Evolutionary conservation across 2,888 invertebrate genomes (phyloP).

Genomic region (Euplagia quadripunctaria): DNA sequence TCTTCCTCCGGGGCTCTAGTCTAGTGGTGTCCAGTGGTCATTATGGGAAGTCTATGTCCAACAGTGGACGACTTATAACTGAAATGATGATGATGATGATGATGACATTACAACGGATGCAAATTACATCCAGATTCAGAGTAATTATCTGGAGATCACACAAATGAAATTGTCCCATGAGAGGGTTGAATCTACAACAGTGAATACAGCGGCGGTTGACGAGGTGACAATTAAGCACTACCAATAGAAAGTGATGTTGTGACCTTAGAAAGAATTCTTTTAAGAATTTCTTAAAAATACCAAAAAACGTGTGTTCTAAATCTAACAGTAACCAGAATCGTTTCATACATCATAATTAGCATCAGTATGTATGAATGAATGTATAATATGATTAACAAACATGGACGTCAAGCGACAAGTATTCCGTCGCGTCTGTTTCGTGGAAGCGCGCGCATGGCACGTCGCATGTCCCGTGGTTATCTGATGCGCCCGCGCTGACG

Average conservation of each 20-base stretch:
- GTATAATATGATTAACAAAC: conserved; percentile 45
- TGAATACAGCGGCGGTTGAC: too few relatives aligned
- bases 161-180: too few relatives aligned
- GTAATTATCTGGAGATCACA: too few relatives aligned
- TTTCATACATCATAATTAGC: conserved; percentile 45
- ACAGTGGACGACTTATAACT: too few relatives aligned
- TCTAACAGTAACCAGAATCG: conserved; percentile 43
- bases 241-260: not conserved
- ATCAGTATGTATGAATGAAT: conserved; percentile 45
- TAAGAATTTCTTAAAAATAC: conserved; percentile 19
- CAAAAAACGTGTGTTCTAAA: conserved; percentile 39
- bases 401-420: conserved; percentile 56
- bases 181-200: too few relatives aligned
- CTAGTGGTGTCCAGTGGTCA: too few relatives aligned
- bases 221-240: not conserved
- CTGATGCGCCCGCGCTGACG: conserved; percentile 68
- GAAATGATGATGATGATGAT: too few relatives aligned
- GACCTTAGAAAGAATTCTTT: not conserved
- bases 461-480: conserved; percentile 64
- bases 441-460: conserved; percentile 52
- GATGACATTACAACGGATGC: too few relatives aligned
- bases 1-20: not conserved
- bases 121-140: too few relatives aligned
- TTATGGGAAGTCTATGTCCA: too few relatives aligned
- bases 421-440: conserved; percentile 56